These are phyloP conservation scores for Halesus radiatus DNA, from an alignment of 1,140 invertebrate genomes.

Conservation along the genomic window DNA sequence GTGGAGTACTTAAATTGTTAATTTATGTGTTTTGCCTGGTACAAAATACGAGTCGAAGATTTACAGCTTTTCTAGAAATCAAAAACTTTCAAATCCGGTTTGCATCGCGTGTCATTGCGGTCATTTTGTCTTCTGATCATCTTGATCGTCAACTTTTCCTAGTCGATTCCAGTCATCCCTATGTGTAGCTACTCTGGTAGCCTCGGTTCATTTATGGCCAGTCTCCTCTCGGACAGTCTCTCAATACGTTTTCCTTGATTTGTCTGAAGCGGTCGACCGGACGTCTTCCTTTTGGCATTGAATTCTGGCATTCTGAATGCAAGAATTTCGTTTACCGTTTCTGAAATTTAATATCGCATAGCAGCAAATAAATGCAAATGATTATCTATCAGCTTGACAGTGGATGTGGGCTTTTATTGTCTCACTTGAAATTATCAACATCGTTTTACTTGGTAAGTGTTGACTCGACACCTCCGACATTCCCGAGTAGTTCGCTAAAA, in stretches of 20 bases:
- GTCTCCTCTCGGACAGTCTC: neutral
- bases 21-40: constrained; percentile 20
- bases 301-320: too few species aligned
- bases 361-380: neutral
- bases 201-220: neutral
- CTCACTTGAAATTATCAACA: too few species aligned
- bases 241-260: neutral
- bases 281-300: too few species aligned
- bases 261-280: too few species aligned
- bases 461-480: neutral
- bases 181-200: too few species aligned
- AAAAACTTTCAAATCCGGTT: neutral
- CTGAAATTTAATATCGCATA: neutral
- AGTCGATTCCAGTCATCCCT: too few species aligned
- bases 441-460: too few species aligned
- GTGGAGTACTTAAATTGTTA: neutral
- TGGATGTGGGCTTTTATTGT: too few species aligned
- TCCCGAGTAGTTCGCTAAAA: neutral
- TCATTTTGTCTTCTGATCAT: too few species aligned
- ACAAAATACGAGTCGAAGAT: constrained; percentile 8
- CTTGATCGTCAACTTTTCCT: too few species aligned
- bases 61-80: constrained; percentile 10
- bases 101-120: neutral
- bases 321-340: too few species aligned
- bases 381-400: too few species aligned